Evolutionary conservation across 2,888 invertebrate genomes (phyloP).

Genomic region (Anthrax anthrax): DNA sequence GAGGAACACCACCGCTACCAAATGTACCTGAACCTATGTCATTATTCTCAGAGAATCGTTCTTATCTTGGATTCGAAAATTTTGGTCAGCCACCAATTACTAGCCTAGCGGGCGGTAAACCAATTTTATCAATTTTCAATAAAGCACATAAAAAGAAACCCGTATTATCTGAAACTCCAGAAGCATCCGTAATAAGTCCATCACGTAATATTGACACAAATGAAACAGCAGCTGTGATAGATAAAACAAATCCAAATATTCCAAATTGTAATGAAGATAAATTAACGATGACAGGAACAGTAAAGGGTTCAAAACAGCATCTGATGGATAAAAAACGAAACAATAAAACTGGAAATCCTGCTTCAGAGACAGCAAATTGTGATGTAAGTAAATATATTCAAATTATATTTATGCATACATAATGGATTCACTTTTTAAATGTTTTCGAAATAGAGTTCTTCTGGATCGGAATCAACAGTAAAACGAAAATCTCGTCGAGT

Average conservation of each 20-base stretch:
- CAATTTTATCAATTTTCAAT: slow-evolving; percentile 11
- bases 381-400: slow-evolving; percentile 7
- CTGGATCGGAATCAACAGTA: slow-evolving; percentile 7
- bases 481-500: slow-evolving; percentile 10
- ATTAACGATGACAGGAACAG: background rate
- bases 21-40: slow-evolving; percentile 31
- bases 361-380: slow-evolving; percentile 9
- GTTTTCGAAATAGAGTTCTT: slow-evolving; percentile 6
- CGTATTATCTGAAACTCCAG: background rate
- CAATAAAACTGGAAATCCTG: slow-evolving; percentile 2
- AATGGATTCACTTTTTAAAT: background rate
- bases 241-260: background rate
- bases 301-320: background rate
- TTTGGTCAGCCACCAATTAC: slow-evolving; percentile 16
- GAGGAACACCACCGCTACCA: slow-evolving; percentile 22
- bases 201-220: too few relatives aligned
- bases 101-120: slow-evolving; percentile 3
- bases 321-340: background rate
- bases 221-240: background rate
- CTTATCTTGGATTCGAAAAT: slow-evolving; percentile 30
- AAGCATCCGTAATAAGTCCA: background rate
- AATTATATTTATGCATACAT: background rate
- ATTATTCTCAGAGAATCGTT: slow-evolving; percentile 31
- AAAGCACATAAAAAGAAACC: background rate
- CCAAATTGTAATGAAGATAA: background rate